A percentile compares a stretch with the other conserved stretches of the same genome.
Conservation (phyloP, 2,888 invertebrate species). For the Thera britannica region DNA sequence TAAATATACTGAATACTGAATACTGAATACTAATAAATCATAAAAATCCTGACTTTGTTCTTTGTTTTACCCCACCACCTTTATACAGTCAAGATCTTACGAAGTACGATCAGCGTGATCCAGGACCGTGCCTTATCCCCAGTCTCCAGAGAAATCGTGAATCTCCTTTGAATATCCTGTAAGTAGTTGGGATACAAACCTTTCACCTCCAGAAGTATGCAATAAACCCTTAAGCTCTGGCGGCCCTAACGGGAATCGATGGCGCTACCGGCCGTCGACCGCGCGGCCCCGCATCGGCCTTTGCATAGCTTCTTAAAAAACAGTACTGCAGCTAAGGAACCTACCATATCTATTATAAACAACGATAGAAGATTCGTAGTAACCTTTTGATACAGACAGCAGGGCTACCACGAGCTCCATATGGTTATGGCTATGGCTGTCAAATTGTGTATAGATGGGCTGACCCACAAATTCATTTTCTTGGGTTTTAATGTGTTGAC, state of each 20-base stretch:
- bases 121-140: conserved; percentile 4
- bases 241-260: conserved; percentile 37
- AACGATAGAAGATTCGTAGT: too few species aligned
- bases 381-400: too few species aligned
- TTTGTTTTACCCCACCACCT: neutral
- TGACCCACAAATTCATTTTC: too few species aligned
- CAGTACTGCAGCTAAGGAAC: conserved; percentile 9
- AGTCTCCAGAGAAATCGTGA: conserved; percentile 14
- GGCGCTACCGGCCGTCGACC: conserved; percentile 55
- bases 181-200: conserved; percentile 25
- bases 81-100: neutral
- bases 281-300: conserved; percentile 48
- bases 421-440: too few species aligned
- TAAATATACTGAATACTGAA: too few species aligned
- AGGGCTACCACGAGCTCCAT: too few species aligned
- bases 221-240: conserved; percentile 35
- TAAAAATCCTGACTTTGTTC: too few species aligned
- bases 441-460: too few species aligned
- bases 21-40: too few species aligned
- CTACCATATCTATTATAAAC: neutral
- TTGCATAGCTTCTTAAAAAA: neutral
- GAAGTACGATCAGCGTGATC: conserved; percentile 10
- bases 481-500: too few species aligned
- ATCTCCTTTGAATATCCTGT: conserved; percentile 18
- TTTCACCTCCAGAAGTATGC: conserved; percentile 33